These are phyloP conservation scores for Orius insidiosus DNA, from an alignment of 1,140 invertebrate genomes.

Conservation along the genomic window DNA sequence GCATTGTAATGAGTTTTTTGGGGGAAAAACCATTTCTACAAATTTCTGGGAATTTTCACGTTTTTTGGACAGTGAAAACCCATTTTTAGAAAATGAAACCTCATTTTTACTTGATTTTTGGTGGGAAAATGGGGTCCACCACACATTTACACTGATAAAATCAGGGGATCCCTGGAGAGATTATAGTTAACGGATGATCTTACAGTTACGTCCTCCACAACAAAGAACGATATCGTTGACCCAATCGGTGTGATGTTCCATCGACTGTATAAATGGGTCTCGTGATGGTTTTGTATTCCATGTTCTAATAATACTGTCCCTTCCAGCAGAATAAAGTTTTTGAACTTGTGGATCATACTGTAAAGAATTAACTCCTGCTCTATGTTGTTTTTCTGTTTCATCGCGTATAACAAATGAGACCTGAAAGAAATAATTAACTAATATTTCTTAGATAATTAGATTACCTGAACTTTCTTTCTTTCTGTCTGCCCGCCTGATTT, in stretches of 20 bases:
- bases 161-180: too few species aligned
- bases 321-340: slow-evolving; percentile 89
- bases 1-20: too few species aligned
- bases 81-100: too few species aligned
- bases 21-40: too few species aligned
- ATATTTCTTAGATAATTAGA: slow-evolving; percentile 1
- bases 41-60: too few species aligned
- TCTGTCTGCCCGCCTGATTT: slow-evolving; percentile 19
- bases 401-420: slow-evolving; percentile 97
- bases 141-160: not conserved
- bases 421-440: slow-evolving; percentile 29
- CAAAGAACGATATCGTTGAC: slow-evolving; percentile 98
- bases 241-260: slow-evolving; percentile 99
- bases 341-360: slow-evolving; percentile 79
- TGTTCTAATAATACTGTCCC: slow-evolving; percentile 94
- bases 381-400: slow-evolving; percentile 73
- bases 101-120: too few species aligned
- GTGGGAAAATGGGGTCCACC: not conserved
- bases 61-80: too few species aligned
- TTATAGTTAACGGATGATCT: slow-evolving; percentile 23
- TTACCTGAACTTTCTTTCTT: slow-evolving; percentile 21
- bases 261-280: slow-evolving; percentile 83
- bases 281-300: slow-evolving; percentile 58
- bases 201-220: slow-evolving; percentile 86
- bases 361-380: slow-evolving; percentile 87